Percentiles rank a stretch among this genome's conserved stretches.
phyloP scores from a whole-genome alignment of 2,113 vertebrate genomes.

The Mormyrus iriodes region DNA sequence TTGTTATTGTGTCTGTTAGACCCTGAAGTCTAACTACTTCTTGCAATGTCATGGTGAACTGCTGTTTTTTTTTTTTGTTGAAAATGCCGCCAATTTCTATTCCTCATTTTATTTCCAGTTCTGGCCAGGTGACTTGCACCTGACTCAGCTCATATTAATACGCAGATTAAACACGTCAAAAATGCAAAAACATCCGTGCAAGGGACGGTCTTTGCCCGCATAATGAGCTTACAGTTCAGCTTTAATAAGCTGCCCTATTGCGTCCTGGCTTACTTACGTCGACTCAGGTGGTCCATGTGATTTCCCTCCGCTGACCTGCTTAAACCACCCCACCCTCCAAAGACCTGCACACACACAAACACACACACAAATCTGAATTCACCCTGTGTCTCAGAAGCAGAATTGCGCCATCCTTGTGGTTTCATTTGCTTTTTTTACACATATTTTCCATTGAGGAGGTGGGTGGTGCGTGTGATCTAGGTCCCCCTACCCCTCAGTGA shows the following conservation, averaged over 20 bases:
- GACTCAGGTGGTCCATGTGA: neutral
- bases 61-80: neutral
- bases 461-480: neutral
- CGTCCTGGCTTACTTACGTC: neutral
- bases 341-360: neutral
- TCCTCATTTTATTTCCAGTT: neutral
- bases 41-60: neutral
- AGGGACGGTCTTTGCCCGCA: neutral
- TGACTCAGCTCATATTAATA: neutral
- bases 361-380: neutral
- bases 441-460: neutral
- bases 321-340: neutral
- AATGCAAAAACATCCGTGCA: neutral
- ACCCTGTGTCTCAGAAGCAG: neutral
- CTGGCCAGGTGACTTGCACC: neutral
- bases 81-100: neutral
- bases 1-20: neutral
- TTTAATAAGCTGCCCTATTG: neutral
- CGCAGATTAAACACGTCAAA: slow-evolving; percentile 5
- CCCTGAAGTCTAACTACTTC: no score
- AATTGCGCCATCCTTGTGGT: neutral
- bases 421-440: neutral
- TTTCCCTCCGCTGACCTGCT: neutral
- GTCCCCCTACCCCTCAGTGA: neutral
- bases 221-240: slow-evolving; percentile 3